Percentiles rank a stretch among this genome's conserved stretches.
phyloP scores from a whole-genome alignment of 2,888 invertebrate species.

The Orthosia cruda region DNA sequence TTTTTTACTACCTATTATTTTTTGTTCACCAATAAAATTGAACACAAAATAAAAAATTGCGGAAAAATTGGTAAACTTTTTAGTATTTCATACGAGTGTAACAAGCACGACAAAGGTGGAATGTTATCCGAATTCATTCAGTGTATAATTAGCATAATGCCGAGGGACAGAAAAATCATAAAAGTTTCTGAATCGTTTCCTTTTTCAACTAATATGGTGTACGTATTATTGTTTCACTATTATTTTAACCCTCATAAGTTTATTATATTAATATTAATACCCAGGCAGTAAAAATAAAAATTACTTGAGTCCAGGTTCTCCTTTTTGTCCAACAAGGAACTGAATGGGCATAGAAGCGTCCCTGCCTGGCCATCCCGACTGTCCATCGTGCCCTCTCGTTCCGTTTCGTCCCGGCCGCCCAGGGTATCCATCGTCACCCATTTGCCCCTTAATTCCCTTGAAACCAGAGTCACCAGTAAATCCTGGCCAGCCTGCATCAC shows the following conservation, averaged over 20 bases:
- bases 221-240: too few species aligned
- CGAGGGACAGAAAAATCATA: too few species aligned
- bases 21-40: too few species aligned
- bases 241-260: not conserved
- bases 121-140: too few species aligned
- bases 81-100: too few species aligned
- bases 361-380: conserved; percentile 89
- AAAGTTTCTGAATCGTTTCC: too few species aligned
- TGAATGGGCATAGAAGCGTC: conserved; percentile 81
- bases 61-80: not conserved
- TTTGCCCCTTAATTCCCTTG: conserved; percentile 80
- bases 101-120: too few species aligned
- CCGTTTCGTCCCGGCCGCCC: conserved; percentile 90
- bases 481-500: conserved; percentile 86
- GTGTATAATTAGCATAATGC: too few species aligned
- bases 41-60: not conserved
- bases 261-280: not conserved
- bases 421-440: conserved; percentile 87
- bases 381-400: conserved; percentile 89
- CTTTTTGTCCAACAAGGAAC: conserved; percentile 88
- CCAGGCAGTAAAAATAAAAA: conserved; percentile 3
- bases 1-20: too few species aligned
- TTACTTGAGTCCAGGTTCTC: conserved; percentile 87
- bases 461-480: conserved; percentile 78
- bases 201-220: too few species aligned